Evolutionary conservation across 2,888 invertebrate species (phyloP), one percentile per base, ranked within the genome.

Genomic region (Oscheius myriophilus): DNA sequence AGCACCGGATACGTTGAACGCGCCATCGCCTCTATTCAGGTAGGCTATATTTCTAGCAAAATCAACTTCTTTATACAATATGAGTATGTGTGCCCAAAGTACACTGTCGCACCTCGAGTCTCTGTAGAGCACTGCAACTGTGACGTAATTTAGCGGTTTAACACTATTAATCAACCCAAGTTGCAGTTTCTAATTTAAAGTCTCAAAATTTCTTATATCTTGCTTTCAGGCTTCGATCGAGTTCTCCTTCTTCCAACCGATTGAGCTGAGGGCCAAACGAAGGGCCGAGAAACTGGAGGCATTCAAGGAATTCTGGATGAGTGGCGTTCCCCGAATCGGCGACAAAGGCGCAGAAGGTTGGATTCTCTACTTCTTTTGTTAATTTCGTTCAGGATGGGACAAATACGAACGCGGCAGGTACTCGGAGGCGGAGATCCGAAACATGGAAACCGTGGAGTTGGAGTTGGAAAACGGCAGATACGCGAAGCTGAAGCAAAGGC

Each of bases 21-120:
- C 23, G 61, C 61, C 14, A 52, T 67, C 18, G 67, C 67, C 23
- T 67, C 67, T 18, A 41, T 67, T 26, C 67, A 67, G 52, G 67
- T 52, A 67, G 25, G 33, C 6, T 25, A 2, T 16, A 41, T 25
- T 39, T 23, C 14, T n/a, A n/a, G n/a, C n/a, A n/a, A n/a, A n/a
- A n/a, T n/a, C n/a, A n/a, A n/a, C n/a, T n/a, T n/a, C n/a, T n/a
- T n/a, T n/a, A n/a, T n/a, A n/a, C n/a, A n/a, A n/a, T n/a, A n/a
- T n/a, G n/a, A n/a, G n/a, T n/a, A n/a, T n/a, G n/a, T n/a, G n/a
- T n/a, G n/a, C n/a, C n/a, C n/a, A n/a, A n/a, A n/a, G n/a, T n/a
- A n/a, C n/a, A n/a, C n/a, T n/a, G n/a, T n/a, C n/a, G n/a, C n/a
- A n/a, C n/a, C n/a, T n/a, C n/a, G n/a, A n/a, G n/a, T n/a, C n/a